Percentiles rank a stretch among this genome's conserved stretches.
These are phyloP conservation scores for Deroptyus accipitrinus DNA, from an alignment of 2,113 vertebrate species.

Conservation along the genomic window DNA sequence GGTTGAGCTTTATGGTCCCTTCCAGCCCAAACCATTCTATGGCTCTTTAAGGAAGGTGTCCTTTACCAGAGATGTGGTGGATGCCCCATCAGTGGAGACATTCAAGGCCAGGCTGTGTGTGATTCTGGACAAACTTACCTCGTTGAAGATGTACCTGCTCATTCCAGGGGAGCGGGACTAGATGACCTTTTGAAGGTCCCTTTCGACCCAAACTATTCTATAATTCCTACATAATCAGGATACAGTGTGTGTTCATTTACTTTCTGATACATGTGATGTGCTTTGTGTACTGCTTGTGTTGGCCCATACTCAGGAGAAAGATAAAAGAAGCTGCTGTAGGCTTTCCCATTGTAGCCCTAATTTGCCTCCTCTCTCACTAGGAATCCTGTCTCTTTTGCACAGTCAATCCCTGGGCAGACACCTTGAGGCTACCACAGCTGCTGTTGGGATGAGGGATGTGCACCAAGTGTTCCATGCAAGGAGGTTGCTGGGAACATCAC, in stretches of 20 bases:
- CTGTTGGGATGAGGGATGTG: not conserved
- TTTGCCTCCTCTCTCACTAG: not conserved
- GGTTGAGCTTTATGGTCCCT: not conserved
- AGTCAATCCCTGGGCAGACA: accelerated
- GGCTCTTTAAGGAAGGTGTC: not conserved
- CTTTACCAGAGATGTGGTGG: not conserved
- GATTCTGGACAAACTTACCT: not conserved
- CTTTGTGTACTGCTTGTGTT: not conserved
- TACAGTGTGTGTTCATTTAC: accelerated
- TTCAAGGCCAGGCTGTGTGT: not conserved
- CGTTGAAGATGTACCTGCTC: not conserved
- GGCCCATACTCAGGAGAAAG: not conserved
- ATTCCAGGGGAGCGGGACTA: not conserved
- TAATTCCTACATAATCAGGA: not conserved
- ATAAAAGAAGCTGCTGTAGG: not conserved
- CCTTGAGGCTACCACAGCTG: no score
- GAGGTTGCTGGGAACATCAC: not conserved
- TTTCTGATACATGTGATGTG: accelerated
- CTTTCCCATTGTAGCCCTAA: not conserved
- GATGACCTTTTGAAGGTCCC: not conserved
- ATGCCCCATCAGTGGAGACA: not conserved
- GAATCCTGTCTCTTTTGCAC: not conserved
- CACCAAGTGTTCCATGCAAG: accelerated
- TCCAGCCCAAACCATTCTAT: not conserved
- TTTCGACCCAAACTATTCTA: not conserved